A percentile compares a stretch with the other conserved stretches of the same genome.
phyloP scores from a whole-genome alignment of 2,888 invertebrate species.

The Brachyopa scutellaris region DNA sequence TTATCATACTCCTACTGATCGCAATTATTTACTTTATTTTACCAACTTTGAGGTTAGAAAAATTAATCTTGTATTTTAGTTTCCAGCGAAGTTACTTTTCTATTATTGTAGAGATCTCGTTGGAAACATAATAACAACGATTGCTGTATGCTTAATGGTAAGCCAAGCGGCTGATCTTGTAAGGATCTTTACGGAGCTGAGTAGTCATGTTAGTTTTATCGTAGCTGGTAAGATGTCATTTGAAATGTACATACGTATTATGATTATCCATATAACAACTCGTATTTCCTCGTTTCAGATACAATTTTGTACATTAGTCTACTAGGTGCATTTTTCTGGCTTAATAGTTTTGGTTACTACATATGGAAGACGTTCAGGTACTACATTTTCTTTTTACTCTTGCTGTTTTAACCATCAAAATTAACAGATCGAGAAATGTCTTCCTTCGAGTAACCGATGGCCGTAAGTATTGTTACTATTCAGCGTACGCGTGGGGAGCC shows the following conservation, averaged over 20 bases:
- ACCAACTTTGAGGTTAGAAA: constrained; percentile 86
- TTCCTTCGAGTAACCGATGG: constrained; percentile 93
- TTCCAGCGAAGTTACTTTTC: not conserved
- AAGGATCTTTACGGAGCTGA: constrained; percentile 90
- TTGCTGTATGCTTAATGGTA: constrained; percentile 89
- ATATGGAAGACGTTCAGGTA: constrained; percentile 94
- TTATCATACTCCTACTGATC: constrained; percentile 87
- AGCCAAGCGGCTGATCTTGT: constrained; percentile 91
- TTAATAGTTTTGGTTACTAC: constrained; percentile 92
- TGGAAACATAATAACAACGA: constrained; percentile 92
- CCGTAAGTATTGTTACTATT: constrained; percentile 93
- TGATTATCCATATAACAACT: no score
- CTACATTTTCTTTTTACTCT: not conserved
- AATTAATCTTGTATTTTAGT: not conserved
- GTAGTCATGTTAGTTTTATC: constrained; percentile 90
- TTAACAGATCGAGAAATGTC: constrained; percentile 88
- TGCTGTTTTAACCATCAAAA: no score
- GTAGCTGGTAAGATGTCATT: constrained; percentile 87
- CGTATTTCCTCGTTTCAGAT: no score
- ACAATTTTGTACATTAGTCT: constrained; percentile 89
- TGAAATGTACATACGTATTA: no score
- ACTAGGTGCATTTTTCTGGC: constrained; percentile 92
- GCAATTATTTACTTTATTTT: constrained; percentile 92
- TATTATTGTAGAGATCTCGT: constrained; percentile 85
- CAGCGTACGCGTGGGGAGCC: constrained; percentile 90